Evolutionary conservation across 2,888 invertebrate species (phyloP).

Genomic region (Athalia cordata): DNA sequence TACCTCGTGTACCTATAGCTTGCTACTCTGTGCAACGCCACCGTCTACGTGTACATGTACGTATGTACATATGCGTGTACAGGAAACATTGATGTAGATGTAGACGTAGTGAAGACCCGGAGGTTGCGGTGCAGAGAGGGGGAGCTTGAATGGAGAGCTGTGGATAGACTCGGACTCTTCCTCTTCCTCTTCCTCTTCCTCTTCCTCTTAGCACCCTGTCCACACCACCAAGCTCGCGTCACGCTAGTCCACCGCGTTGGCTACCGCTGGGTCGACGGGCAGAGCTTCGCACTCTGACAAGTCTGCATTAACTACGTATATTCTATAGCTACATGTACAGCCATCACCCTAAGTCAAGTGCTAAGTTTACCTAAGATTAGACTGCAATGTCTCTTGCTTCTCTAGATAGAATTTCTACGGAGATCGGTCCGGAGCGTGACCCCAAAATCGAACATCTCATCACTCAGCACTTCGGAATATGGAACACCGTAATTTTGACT

Average conservation of each 20-base stretch:
- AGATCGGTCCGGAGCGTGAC: too few relatives aligned
- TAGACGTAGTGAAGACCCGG: neutral
- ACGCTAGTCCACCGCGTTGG: slow-evolving; percentile 14
- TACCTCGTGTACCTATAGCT: slow-evolving; percentile 51
- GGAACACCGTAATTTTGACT: too few relatives aligned
- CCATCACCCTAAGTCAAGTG: slow-evolving; percentile 23
- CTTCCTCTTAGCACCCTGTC: slow-evolving; percentile 24
- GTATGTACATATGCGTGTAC: slow-evolving; percentile 11
- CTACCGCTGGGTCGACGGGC: slow-evolving; percentile 25
- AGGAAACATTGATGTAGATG: neutral
- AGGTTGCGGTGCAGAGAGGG: neutral
- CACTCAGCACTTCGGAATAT: too few relatives aligned
- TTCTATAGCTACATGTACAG: neutral
- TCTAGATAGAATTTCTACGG: too few relatives aligned
- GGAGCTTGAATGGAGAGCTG: neutral
- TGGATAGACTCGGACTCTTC: slow-evolving; percentile 21
- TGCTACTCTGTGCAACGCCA: neutral
- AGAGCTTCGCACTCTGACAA: slow-evolving; percentile 32
- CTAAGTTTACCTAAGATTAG: slow-evolving; percentile 27
- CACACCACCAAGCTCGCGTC: slow-evolving; percentile 13
- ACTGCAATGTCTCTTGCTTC: too few relatives aligned
- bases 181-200: slow-evolving; percentile 28
- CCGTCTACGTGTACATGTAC: slow-evolving; percentile 1
- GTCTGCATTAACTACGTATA: slow-evolving; percentile 10
- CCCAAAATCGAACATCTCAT: too few relatives aligned